Evolutionary conservation across 2,113 vertebrate genomes (phyloP).

Genomic region (Arvicanthis niloticus): DNA sequence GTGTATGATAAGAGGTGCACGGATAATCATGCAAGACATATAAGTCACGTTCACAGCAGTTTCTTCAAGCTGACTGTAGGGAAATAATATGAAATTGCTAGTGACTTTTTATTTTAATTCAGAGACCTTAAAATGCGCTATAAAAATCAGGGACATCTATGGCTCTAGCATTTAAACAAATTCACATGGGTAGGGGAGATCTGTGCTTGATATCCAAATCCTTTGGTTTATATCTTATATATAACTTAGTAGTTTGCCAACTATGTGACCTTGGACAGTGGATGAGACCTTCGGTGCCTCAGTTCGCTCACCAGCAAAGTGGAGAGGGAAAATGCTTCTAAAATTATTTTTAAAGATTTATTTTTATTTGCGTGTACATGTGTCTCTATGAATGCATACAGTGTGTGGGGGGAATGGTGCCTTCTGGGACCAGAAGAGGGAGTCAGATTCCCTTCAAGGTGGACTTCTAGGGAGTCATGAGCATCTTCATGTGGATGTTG

Average conservation of each 20-base stretch:
- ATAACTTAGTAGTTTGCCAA: background rate
- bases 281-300: background rate
- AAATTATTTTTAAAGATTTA: background rate
- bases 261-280: background rate
- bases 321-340: background rate
- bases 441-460: background rate
- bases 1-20: background rate
- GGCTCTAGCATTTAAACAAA: background rate
- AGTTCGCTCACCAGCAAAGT: conserved; percentile 7
- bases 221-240: background rate
- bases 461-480: background rate
- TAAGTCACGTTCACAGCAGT: background rate
- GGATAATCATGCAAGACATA: background rate
- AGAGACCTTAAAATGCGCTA: background rate
- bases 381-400: background rate
- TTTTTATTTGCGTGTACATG: background rate
- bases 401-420: background rate
- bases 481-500: background rate
- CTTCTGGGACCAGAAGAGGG: background rate
- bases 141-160: background rate
- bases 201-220: background rate
- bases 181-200: accelerated
- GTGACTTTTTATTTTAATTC: background rate
- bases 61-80: background rate
- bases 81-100: background rate